These are phyloP conservation scores for Callimorpha dominula DNA, from an alignment of 2,888 invertebrate species.

Conservation along the genomic window DNA sequence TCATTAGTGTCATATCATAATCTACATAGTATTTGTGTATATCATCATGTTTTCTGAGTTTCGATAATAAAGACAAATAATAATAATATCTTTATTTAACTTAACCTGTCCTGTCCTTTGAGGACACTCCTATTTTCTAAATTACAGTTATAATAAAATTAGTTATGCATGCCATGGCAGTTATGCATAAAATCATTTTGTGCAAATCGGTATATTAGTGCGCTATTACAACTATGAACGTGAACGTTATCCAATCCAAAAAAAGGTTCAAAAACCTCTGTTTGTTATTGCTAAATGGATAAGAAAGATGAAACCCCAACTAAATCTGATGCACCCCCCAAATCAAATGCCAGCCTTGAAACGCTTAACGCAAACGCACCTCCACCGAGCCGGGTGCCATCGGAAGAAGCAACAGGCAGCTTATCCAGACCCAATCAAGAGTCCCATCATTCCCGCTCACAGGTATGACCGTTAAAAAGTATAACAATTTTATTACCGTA, in stretches of 20 bases:
- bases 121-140: background rate
- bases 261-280: background rate
- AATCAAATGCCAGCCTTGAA: background rate
- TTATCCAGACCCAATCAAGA: background rate
- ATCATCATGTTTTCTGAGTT: background rate
- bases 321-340: background rate
- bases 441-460: background rate
- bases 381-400: background rate
- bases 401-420: background rate
- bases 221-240: background rate
- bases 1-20: conserved; percentile 1
- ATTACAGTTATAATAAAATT: too few relatives aligned
- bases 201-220: background rate
- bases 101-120: background rate
- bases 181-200: background rate
- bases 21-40: background rate
- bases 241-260: background rate
- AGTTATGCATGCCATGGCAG: too few relatives aligned
- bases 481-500: background rate
- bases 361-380: background rate
- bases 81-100: background rate
- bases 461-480: background rate
- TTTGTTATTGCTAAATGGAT: background rate
- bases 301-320: background rate
- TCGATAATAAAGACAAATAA: background rate